Evolutionary conservation across 2,888 invertebrate species (phyloP).

Genomic region (Chrysolina americana): DNA sequence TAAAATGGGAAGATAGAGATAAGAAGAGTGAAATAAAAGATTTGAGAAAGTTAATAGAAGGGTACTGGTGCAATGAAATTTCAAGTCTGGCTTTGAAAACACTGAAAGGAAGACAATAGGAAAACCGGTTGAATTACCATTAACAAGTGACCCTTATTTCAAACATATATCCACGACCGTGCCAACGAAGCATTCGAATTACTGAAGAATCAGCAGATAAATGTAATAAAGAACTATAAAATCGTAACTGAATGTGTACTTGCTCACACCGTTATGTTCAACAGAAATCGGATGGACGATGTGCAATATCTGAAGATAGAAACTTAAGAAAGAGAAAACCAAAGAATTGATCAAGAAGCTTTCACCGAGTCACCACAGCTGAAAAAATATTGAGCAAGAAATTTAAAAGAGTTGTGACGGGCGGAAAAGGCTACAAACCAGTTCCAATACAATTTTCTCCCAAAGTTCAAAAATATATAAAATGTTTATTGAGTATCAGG

Average conservation of each 20-base stretch:
- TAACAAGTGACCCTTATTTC: slow-evolving; percentile 15
- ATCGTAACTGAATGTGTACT: slow-evolving; percentile 24
- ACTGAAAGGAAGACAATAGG: slow-evolving; percentile 29
- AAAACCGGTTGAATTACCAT: slow-evolving; percentile 18
- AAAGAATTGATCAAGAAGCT: slow-evolving; percentile 7
- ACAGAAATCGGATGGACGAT: slow-evolving; percentile 26
- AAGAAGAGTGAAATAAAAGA: slow-evolving; percentile 43
- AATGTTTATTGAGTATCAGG: slow-evolving; percentile 31
- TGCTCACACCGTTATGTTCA: slow-evolving; percentile 23
- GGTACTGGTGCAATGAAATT: slow-evolving; percentile 26
- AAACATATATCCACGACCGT: neutral
- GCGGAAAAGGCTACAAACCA: slow-evolving; percentile 50
- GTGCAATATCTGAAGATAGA: slow-evolving; percentile 28
- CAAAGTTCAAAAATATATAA: slow-evolving; percentile 30
- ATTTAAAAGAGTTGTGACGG: slow-evolving; percentile 49
- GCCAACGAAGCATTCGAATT: slow-evolving; percentile 16
- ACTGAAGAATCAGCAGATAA: neutral
- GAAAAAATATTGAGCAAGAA: slow-evolving; percentile 25
- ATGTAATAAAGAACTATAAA: slow-evolving; percentile 11
- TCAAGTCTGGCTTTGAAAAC: slow-evolving; percentile 30
- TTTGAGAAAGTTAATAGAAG: slow-evolving; percentile 27
- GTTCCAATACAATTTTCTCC: slow-evolving; percentile 50
- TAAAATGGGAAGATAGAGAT: slow-evolving; percentile 33
- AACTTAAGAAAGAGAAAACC: slow-evolving; percentile 5
- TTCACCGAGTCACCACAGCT: slow-evolving; percentile 20